Conservation (phyloP, 2,797 vertebrate species). For the Sitta carolinensis region DNA sequence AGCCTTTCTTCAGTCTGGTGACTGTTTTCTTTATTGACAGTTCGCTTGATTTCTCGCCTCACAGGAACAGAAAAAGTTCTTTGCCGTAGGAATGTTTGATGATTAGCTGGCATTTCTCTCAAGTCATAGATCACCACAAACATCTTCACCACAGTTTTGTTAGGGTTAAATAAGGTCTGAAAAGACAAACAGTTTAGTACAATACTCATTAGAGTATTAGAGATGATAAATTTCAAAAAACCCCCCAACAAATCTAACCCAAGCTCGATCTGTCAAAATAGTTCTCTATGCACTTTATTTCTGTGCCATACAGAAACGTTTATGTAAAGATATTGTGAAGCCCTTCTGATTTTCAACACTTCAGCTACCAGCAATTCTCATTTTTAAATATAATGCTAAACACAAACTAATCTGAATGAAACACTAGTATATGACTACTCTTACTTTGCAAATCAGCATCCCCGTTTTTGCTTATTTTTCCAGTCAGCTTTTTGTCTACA, state of each 20-base stretch:
- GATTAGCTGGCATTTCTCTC: conserved; percentile 95
- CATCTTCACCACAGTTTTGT: conserved; percentile 99
- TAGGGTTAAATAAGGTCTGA: conserved; percentile 99
- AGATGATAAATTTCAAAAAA: background rate
- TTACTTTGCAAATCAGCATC: background rate
- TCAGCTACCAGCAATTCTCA: background rate
- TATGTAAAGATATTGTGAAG: background rate
- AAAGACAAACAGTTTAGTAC: background rate
- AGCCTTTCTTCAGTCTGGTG: conserved; percentile 86
- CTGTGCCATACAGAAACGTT: background rate
- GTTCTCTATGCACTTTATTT: background rate
- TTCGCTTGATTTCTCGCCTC: conserved; percentile 87
- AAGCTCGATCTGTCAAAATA: background rate
- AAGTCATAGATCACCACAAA: conserved; percentile 99
- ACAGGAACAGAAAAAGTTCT: conserved; percentile 98
- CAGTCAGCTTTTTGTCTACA: background rate
- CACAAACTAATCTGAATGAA: background rate
- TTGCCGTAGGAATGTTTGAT: conserved; percentile 99
- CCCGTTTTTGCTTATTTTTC: background rate
- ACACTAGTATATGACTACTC: background rate
- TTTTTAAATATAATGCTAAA: background rate
- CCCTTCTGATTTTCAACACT: background rate
- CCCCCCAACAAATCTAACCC: background rate
- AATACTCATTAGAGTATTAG: background rate
- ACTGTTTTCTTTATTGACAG: conserved; percentile 83